Base-by-base conservation (phyloP, 2,888 invertebrate species). In the Trissoscelio sp. region DNA sequence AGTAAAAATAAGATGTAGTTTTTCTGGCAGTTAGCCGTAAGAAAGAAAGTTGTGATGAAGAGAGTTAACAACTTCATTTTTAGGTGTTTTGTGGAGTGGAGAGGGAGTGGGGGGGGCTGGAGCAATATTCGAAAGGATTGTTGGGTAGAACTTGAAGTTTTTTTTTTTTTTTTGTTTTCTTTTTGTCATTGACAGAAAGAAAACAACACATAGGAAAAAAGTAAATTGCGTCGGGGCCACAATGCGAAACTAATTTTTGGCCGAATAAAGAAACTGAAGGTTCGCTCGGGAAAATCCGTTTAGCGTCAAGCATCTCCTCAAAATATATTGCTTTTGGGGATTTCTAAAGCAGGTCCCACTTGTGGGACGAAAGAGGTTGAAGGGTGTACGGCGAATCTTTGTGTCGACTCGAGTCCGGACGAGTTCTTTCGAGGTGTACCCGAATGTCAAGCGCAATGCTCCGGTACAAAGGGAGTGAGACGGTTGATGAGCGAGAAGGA, bases 271-370 rank as follows among this genome's bases (percentile, higher is more conserved):
- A 85, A 84, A 83, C 85, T 86, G 62, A 87, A 86, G 87, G 83
- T 84, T 80, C 81, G 83, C 64, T n/a, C 84, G 83, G 78, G 84
- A 83, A 89, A 89, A 89, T 89, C 89, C 89, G 88, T 89, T 89
- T 89, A 89, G 86, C 85, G 85, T 86, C 83, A 83, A 81, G 80
- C 82, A 81, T 83, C 86, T 87, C 86, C 87, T 87, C 86, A 86
- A 88, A 89, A 89, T 89, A 90, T 89, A 89, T 89, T 89, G 88
- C 85, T 88, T 87, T 87, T 86, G 85, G 84, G 84, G 83, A 88
- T 90, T 90, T 89, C 86, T 87, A 89, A 89, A 87, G 89, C 88
- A 86, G 85, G 85, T 87, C 85, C 86, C 85, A 86, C 85, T 78
- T 18, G 72, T 67, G 72, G 67, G 69, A 67, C 53, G 44, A 60